A percentile compares a stretch with the other conserved stretches of the same genome.
Conservation (phyloP, 2,888 invertebrate genomes). For the Agonopterix heracliana region DNA sequence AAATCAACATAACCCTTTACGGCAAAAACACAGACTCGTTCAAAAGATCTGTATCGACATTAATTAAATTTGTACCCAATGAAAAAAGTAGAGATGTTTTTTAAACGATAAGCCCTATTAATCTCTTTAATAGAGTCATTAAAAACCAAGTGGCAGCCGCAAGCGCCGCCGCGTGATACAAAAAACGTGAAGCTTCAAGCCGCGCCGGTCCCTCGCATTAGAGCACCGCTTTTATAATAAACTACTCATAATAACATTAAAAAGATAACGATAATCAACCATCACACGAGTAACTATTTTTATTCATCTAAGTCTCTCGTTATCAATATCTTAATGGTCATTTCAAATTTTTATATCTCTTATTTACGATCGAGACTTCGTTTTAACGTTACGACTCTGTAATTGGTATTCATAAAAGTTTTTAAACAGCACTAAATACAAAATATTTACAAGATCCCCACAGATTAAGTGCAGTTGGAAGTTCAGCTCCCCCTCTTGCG, state of each 20-base stretch:
- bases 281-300: slow-evolving; percentile 31
- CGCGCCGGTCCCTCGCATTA: slow-evolving; percentile 7
- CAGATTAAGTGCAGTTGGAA: slow-evolving; percentile 9
- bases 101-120: slow-evolving; percentile 62
- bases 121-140: slow-evolving; percentile 75
- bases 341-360: slow-evolving; percentile 39
- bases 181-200: slow-evolving; percentile 17
- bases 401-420: slow-evolving; percentile 31
- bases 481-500: slow-evolving; percentile 2
- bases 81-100: slow-evolving; percentile 55
- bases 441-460: slow-evolving; percentile 12
- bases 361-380: slow-evolving; percentile 38
- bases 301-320: slow-evolving; percentile 21
- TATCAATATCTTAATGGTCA: slow-evolving; percentile 55
- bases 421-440: slow-evolving; percentile 8
- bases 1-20: slow-evolving; percentile 10
- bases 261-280: slow-evolving; percentile 34
- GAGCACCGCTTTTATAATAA: slow-evolving; percentile 28
- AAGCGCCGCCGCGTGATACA: slow-evolving; percentile 36
- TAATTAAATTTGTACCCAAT: slow-evolving; percentile 70
- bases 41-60: slow-evolving; percentile 53
- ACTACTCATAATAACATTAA: slow-evolving; percentile 48
- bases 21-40: slow-evolving; percentile 11
- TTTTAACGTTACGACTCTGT: slow-evolving; percentile 36
- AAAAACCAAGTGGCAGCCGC: slow-evolving; percentile 56